Evolutionary conservation across 2,113 vertebrate species (phyloP).

Genomic region (Podarcis raffonei): DNA sequence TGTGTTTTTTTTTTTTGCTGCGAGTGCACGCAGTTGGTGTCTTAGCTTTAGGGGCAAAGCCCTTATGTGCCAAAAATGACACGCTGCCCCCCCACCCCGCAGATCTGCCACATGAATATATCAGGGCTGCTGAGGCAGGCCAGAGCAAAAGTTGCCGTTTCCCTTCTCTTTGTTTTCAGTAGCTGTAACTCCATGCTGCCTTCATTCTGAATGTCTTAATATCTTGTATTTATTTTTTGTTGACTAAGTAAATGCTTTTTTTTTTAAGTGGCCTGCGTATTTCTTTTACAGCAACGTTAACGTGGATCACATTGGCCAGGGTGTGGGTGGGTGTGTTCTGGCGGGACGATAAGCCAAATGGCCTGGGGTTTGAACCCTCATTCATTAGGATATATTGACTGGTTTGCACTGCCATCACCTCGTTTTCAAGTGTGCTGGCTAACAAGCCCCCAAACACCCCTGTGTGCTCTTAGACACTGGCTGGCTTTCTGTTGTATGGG

Average conservation of each 20-base stretch:
- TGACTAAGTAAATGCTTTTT: slow-evolving; percentile 33
- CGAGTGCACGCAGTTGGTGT: not conserved
- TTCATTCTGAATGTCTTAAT: slow-evolving; percentile 32
- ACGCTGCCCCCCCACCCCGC: not conserved
- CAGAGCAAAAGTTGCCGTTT: not conserved
- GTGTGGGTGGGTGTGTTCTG: not conserved
- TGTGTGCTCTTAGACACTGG: not conserved
- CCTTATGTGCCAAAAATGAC: slow-evolving; percentile 9
- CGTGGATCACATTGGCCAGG: not conserved
- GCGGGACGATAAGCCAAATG: no score
- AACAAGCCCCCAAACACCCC: not conserved
- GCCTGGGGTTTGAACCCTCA: not conserved
- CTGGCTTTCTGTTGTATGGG: not conserved
- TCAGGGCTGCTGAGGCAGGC: not conserved
- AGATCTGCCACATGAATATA: not conserved
- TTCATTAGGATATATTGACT: not conserved
- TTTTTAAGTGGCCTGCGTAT: not conserved
- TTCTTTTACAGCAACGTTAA: not conserved
- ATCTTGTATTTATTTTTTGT: slow-evolving; percentile 39
- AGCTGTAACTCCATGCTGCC: slow-evolving; percentile 8
- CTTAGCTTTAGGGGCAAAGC: not conserved
- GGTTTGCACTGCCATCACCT: no score
- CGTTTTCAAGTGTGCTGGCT: not conserved
- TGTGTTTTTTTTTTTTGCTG: not conserved
- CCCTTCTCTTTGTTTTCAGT: not conserved